Conservation (phyloP, 2,888 invertebrate species). For the Odontomyia ornata region DNA sequence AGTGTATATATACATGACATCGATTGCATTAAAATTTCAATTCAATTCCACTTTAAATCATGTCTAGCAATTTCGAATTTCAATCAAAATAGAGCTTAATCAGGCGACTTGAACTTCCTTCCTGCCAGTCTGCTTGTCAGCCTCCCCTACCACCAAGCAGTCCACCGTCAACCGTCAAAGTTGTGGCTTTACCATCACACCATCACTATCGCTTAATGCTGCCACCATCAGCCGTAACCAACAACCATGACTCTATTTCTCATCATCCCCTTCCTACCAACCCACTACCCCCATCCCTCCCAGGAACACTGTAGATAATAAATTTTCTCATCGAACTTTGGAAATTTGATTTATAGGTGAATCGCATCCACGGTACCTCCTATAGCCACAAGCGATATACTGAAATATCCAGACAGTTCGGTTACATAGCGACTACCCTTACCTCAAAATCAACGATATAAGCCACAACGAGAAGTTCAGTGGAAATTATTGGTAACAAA, state of each 20-base stretch:
- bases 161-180: background rate
- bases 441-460: slow-evolving; percentile 32
- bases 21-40: slow-evolving; percentile 38
- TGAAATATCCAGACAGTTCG: slow-evolving; percentile 3
- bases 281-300: background rate
- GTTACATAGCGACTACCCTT: background rate
- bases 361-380: slow-evolving; percentile 5
- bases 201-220: background rate
- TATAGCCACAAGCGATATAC: slow-evolving; percentile 9
- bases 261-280: background rate
- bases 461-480: slow-evolving; percentile 36
- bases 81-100: slow-evolving; percentile 40
- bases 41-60: slow-evolving; percentile 41
- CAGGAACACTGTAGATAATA: slow-evolving; percentile 2
- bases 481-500: slow-evolving; percentile 36
- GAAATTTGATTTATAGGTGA: slow-evolving; percentile 41
- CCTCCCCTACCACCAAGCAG: background rate
- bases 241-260: background rate
- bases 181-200: background rate
- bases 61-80: slow-evolving; percentile 39
- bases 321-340: slow-evolving; percentile 38
- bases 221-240: background rate
- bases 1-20: background rate
- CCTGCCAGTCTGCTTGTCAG: background rate
- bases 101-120: slow-evolving; percentile 36